Evolutionary conservation across 2,888 invertebrate species (phyloP), one percentile per base, ranked within the genome.

Genomic region (Papilio gigon): DNA sequence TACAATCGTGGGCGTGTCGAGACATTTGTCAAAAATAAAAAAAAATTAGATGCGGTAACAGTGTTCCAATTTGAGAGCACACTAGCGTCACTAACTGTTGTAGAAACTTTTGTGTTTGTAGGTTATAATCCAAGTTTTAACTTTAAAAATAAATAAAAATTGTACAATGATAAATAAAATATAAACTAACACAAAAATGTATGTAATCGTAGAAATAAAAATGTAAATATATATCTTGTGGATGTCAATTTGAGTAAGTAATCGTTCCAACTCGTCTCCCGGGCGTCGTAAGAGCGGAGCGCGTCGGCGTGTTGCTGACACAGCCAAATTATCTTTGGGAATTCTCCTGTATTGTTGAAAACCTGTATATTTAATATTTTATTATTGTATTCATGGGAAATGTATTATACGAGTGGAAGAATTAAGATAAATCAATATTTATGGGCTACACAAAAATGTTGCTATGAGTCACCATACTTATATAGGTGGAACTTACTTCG

Each of bases 1-100:
- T 82, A 83, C 81, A 80, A 72, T 72, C 70, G 71, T 73, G 71
- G 71, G 42, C 60, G 56, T 9, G 3, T 53, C 40, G 61, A 67
- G 74, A 71, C 73, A 76, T 73, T 71, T 74, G 75, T 76, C 76
- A 78, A 78, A 76, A 75, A 71, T 67, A 65, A 63, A 1, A 12
- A 0, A 37, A 27, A 53, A 2, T 27, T n/a, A 53, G 8, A 27
- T 27, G 25, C 27, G 53, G 25, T 53, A 53, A 53, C 25, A 53
- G 12, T 27, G 2, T 47, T 9, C 11, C 9, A 53, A 53, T 53
- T 53, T n/a, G 6, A 53, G 2, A 27, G 53, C 53, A 30, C 53
- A 56, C 53, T 56, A 56, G 53, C 30, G 53, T 30, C 30, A 56
- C 9, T 8, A 17, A 40, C 12, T 3, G 14, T 14, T 50, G 8